Evolutionary conservation across 2,113 vertebrate genomes (phyloP).

Genomic region (Urocolius indicus): DNA sequence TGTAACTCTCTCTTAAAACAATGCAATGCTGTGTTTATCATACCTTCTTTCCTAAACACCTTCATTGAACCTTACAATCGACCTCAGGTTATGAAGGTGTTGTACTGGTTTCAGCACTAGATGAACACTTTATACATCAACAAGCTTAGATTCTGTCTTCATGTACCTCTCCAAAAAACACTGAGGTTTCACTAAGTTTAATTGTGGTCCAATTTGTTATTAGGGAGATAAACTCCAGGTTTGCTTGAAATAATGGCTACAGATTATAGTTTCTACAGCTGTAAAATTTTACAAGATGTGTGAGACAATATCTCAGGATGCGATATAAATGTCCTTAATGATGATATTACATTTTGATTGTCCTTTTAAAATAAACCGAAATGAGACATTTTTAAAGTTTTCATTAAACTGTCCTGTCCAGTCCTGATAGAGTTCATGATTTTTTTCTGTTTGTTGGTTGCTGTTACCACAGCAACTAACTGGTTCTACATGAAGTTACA

Average conservation of each 20-base stretch:
- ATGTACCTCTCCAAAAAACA: not conserved
- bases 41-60: not conserved
- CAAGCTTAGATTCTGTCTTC: not conserved
- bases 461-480: constrained; percentile 71
- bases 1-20: not conserved
- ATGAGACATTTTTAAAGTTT: not conserved
- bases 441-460: constrained; percentile 75
- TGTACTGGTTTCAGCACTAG: not conserved
- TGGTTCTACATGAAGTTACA: constrained; percentile 69
- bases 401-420: constrained; percentile 34
- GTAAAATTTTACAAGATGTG: not conserved
- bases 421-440: constrained; percentile 64
- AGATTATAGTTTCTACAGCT: not conserved
- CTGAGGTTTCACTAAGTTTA: not conserved
- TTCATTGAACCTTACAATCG: accelerated
- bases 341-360: not conserved
- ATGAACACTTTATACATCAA: not conserved
- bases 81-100: not conserved
- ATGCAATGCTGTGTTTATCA: not conserved
- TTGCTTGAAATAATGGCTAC: not conserved
- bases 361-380: not conserved
- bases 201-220: not conserved
- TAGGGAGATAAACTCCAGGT: not conserved
- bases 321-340: not conserved
- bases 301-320: not conserved